Evolutionary conservation across 2,797 vertebrate species (phyloP).

Genomic region (Cuculus canorus): DNA sequence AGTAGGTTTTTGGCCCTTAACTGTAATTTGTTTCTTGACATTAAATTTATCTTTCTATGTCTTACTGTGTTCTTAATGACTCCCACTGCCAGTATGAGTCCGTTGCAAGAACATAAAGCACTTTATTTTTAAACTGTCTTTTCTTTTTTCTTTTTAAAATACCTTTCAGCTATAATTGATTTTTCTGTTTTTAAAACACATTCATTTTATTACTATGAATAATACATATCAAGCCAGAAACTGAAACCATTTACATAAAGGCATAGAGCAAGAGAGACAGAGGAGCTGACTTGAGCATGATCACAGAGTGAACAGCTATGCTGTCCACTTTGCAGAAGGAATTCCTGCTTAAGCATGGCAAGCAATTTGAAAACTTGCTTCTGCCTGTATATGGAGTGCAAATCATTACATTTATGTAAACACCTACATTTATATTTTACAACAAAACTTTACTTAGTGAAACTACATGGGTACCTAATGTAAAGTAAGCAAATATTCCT

Average conservation of each 20-base stretch:
- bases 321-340: neutral
- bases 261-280: neutral
- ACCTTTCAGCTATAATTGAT: neutral
- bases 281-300: accelerated
- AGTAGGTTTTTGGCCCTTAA: neutral
- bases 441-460: neutral
- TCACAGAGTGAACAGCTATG: neutral
- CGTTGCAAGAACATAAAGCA: neutral
- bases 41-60: neutral
- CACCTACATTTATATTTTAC: neutral
- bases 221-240: neutral
- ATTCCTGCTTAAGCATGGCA: neutral
- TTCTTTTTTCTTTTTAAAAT: neutral
- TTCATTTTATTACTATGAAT: neutral
- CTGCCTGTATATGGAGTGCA: neutral
- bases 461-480: neutral
- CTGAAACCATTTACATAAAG: neutral
- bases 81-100: neutral
- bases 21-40: neutral
- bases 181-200: neutral
- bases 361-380: neutral
- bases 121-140: neutral
- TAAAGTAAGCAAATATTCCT: constrained; percentile 14
- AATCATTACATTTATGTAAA: neutral
- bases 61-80: neutral